These are phyloP conservation scores for Clamator glandarius DNA, from an alignment of 2,797 vertebrate genomes.

Conservation along the genomic window DNA sequence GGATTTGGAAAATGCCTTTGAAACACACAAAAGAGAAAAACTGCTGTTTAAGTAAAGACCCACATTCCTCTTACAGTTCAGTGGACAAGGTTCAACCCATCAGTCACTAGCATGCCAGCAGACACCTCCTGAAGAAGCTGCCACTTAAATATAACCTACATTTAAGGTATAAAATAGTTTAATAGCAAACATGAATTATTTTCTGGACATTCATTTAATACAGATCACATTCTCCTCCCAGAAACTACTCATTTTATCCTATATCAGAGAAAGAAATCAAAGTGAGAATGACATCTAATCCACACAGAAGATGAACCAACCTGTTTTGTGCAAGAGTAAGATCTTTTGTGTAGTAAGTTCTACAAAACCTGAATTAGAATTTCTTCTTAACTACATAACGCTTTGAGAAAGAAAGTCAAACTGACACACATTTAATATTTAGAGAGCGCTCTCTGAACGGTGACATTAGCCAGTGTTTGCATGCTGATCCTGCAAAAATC, in stretches of 20 bases:
- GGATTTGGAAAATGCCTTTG: background rate
- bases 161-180: background rate
- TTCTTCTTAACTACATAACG: background rate
- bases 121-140: background rate
- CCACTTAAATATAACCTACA: background rate
- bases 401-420: background rate
- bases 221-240: background rate
- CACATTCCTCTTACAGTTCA: background rate
- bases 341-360: background rate
- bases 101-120: background rate
- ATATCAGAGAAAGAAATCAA: background rate
- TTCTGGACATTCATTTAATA: background rate
- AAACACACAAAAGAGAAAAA: background rate
- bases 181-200: background rate
- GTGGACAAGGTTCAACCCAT: background rate
- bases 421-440: conserved; percentile 23
- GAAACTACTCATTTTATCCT: background rate
- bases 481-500: conserved; percentile 50
- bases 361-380: background rate
- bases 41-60: background rate
- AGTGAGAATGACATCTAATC: background rate
- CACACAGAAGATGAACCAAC: background rate
- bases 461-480: background rate
- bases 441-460: background rate
- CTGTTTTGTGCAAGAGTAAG: background rate